A percentile compares a stretch with the other conserved stretches of the same genome.
Evolutionary conservation across 2,888 invertebrate species (phyloP).

Genomic region (Phorcus lineatus): DNA sequence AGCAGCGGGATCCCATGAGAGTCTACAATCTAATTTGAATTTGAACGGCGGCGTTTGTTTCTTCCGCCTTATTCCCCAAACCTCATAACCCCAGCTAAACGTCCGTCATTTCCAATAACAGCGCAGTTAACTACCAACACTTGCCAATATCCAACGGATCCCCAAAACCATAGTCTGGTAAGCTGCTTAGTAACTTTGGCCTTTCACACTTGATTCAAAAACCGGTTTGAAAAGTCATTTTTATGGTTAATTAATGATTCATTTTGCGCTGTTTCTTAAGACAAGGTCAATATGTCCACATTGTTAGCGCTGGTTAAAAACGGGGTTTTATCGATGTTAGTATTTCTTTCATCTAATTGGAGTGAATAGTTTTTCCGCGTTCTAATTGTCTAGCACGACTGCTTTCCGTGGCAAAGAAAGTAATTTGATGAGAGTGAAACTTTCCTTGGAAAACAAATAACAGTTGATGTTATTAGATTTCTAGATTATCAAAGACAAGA

Average conservation of each 20-base stretch:
- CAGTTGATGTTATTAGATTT: conserved; percentile 12
- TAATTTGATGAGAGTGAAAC: conserved; percentile 15
- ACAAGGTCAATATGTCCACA: neutral
- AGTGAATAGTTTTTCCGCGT: neutral
- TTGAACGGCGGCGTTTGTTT: conserved; percentile 5
- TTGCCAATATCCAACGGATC: neutral
- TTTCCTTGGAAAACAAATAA: conserved; percentile 22
- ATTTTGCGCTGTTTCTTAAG: neutral
- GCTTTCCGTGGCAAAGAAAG: neutral
- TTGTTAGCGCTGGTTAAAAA: neutral
- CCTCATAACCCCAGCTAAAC: conserved; percentile 2
- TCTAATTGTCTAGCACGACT: neutral
- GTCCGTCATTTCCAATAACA: conserved; percentile 6
- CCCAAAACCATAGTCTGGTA: neutral
- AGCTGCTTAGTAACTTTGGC: neutral
- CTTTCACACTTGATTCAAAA: neutral
- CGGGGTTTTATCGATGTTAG: neutral
- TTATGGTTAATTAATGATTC: neutral
- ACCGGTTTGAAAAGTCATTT: neutral
- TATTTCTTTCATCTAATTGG: neutral
- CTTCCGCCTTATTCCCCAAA: neutral
- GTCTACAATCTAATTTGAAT: conserved; percentile 4
- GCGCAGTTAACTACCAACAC: neutral
- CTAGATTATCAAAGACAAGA: conserved; percentile 1
- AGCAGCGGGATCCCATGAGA: neutral